Base-by-base conservation (phyloP, 2,888 invertebrate genomes). In the Lepidonotus clava region DNA sequence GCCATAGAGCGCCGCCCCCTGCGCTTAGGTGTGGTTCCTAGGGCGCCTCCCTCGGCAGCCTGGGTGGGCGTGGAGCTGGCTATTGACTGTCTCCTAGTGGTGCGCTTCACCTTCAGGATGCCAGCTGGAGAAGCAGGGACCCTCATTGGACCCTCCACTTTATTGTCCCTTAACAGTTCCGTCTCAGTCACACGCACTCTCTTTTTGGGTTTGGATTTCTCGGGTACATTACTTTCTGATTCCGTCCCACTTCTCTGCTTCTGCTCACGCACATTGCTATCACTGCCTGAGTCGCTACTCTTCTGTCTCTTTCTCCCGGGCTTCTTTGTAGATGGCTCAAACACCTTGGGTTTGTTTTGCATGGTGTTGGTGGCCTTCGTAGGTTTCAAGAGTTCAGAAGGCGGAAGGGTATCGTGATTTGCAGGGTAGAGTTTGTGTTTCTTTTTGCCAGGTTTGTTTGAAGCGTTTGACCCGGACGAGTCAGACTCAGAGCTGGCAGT, bases 361-460 rank as follows among this genome's bases (percentile, higher is more conserved):
- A 51, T 71, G 0, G 76, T 18, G 6, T 85, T 71, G 4, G 53
- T 46, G 4, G 71, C 34, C 40, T 51, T 85, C 21, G 67, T 85
- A 28, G 85, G 85, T 46, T 67, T 28, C 6, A 85, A n/a, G 21
- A 85, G 71, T 2, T 24, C 51, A 8, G 32, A 14, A 1, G 85
- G 38, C 32, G 85, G 85, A 2, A 51, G 28, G 40, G 34, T 28
- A 18, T 24, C 76, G 6, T 36, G 46, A 38, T 32, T 51, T 4
- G 36, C 46, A 4, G n/a, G 2, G 34, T 41, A 85, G 28, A 85
- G 85, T 76, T 85, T 85, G 66, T 66, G 67, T 34, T 71, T 85
- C 36, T 87, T 4, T 61, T 84, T 34, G n/a, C 28, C 18, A 53
- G 51, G 24, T 71, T 71, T 5, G 34, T 85, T 71, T 24, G 83